Evolutionary conservation across 37 sponge, comb jelly and placozoan genomes (phyloP), one percentile per base, ranked within the genome.

Genomic region (Theonella swinhoei): DNA sequence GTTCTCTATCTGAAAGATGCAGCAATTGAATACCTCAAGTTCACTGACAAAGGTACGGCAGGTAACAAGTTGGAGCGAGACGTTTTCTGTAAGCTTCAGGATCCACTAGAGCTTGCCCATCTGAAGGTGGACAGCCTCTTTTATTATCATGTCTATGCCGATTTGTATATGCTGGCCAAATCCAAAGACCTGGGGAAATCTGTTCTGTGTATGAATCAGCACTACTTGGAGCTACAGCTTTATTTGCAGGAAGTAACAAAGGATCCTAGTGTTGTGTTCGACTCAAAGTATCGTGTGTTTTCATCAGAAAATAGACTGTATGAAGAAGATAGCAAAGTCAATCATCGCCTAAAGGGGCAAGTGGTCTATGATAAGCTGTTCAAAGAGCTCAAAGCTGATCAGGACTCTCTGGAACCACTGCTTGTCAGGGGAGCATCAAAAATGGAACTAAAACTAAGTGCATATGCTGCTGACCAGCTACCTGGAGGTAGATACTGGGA

Each of bases 401-500:
- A 70, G 40, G 66, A 68, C 2, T 0, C 62, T 3, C 34, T 87
- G 1, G 42, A 23, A 30, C 42, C 71, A 38, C 26, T 59, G 26
- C 4, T 87, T 22, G 23, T 41, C 20, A 63, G 31, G 3, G 88
- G 88, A 38, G 88, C 77, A 33, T 35, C 47, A 32, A 64, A 29
- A 63, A 87, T 87, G 88, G 63, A 37, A 39, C n/a, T 3, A 17
- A 87, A 87, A 64, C 39, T 87, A 37, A 28, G 3, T 2, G 26
- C 38, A 7, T 87, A 87, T 80, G 88, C 88, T 19, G 63, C 73
- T 38, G 54, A 80, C 34, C 79, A 80, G 25, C 58, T 87, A 1
- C 88, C 88, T 66, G 70, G 69, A 36, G 88, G 88, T 3, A 43
- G 40, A 30, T 87, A 87, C 41, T 87, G 88, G 88, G 68, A 87